phyloP scores from a whole-genome alignment of 2,113 vertebrate genomes.

The Girardinichthys multiradiatus region DNA sequence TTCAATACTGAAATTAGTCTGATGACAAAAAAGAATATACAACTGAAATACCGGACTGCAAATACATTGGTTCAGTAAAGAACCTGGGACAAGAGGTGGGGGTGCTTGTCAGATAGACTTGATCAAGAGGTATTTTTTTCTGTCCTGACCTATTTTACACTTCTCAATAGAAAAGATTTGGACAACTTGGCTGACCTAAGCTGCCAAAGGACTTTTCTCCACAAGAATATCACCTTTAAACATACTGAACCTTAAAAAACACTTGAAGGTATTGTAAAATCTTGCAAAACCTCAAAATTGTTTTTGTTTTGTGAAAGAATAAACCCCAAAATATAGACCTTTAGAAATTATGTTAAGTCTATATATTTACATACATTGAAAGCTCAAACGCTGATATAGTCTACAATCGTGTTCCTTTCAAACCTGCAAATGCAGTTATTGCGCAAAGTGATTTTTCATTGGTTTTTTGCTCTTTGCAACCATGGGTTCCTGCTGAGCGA shows the following conservation, averaged over 20 bases:
- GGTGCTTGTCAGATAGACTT: too few species aligned
- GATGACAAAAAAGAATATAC: background rate
- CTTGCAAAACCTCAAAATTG: background rate
- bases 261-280: background rate
- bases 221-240: too few species aligned
- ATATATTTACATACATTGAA: conserved; percentile 67
- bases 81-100: too few species aligned
- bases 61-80: background rate
- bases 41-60: background rate
- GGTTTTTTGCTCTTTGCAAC: conserved; percentile 47
- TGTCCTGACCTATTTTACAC: too few species aligned
- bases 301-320: background rate
- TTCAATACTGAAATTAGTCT: background rate
- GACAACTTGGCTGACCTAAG: too few species aligned
- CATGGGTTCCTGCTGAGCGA: conserved; percentile 26
- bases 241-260: background rate
- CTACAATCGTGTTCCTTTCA: conserved; percentile 47
- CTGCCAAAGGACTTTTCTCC: too few species aligned
- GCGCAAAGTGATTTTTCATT: conserved; percentile 54
- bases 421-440: conserved; percentile 75
- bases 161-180: too few species aligned
- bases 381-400: conserved; percentile 58
- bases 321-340: background rate
- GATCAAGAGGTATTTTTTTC: too few species aligned
- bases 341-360: conserved; percentile 64